Base-by-base conservation (phyloP, 1,140 invertebrate species). In the Diabrotica undecimpunctata region DNA sequence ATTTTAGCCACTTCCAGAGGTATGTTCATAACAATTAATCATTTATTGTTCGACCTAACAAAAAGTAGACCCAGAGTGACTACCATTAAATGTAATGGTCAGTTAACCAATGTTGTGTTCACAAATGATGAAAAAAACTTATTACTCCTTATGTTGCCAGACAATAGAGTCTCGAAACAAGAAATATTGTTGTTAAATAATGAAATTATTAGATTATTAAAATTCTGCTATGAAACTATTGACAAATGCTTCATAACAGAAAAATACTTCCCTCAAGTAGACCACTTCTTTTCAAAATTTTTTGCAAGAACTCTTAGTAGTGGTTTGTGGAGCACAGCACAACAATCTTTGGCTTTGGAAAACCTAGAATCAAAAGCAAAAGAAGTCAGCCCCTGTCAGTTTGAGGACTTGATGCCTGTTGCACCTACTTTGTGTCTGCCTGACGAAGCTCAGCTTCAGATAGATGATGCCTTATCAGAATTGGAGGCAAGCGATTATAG, bases 401-500 rank as follows among this genome's bases (percentile, higher is more conserved):
- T 81, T 67, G 79, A 81, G 69, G 71, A 75, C n/a, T 14, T 79
- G 2, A 66, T 81, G 66, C 68, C 73, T 11, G 83, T 82, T 51
- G 83, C 85, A 41, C 82, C 85, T 71, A 80, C 80, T 55, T 78
- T 91, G 50, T 82, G 84, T n/a, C 74, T 93, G 55, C 89, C 90
- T 3, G 84, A 87, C 74, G 90, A 91, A 70, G 88, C 88, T 8
- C 86, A 88, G 72, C 82, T 91, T 67, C 87, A 91, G 77, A 85
- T 92, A 60, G 90, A 92, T 74, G 88, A 91, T 78, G 89, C 89
- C 5, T 79, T 93, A 6, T 90, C 87, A 72, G 90, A 93, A 79
- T 83, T 93, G 76, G 90, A 91, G 80, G 87, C 91, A 12, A 90
- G 90, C 80, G 90, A 92, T 79, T 91, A 92, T 78, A 81, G 88